Evolutionary conservation across 2,797 vertebrate species (phyloP), one percentile per base, ranked within the genome.

Genomic region (Poeciliopsis paucimaculata): DNA sequence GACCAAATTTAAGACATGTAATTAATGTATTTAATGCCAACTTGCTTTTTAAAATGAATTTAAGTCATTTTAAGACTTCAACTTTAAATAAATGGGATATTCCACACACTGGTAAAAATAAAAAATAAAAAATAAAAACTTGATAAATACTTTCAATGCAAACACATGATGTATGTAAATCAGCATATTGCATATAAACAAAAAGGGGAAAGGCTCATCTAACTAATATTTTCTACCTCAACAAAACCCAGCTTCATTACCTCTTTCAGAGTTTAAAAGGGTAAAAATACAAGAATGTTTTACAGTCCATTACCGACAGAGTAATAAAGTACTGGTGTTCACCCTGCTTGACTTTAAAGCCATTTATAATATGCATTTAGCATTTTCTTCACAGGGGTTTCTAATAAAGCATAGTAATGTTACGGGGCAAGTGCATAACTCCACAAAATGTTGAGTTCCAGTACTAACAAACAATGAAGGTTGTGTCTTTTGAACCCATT

Each of bases 401-500:
- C 36, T 39, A 68, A 68, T 11, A 39, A 41, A 18, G 0, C 31
- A 64, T 36, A 3, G 20, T 4, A 39, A 20, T 41, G 9, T 9
- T 11, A 23, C 1, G 26, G 68, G 41, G 11, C 5, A 28, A n/a
- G 68, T 1, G 47, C 72, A 12, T 66, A 66, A 66, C 31, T 34
- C 2, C 28, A 85, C 53, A 43, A 49, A 73, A 80, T 51, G 11
- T 49, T 13, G 26, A 43, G 41, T 57, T 82, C n/a, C 72, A 73
- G 53, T 36, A 18, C 73, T 23, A 74, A 12, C 55, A 57, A 77
- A n/a, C 68, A 72, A 55, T n/a, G 55, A 11, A 46, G 49, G 45
- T 64, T 31, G 62, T 73, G 71, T 49, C 4, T 77, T 76, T 86
- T 78, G 62, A 83, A 81, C 23, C 86, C 76, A 23, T 60, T 76